A percentile compares a stretch with the other conserved stretches of the same genome.
Evolutionary conservation across 1,140 invertebrate species (phyloP).

Genomic region (Chrysomallon squamiferum): DNA sequence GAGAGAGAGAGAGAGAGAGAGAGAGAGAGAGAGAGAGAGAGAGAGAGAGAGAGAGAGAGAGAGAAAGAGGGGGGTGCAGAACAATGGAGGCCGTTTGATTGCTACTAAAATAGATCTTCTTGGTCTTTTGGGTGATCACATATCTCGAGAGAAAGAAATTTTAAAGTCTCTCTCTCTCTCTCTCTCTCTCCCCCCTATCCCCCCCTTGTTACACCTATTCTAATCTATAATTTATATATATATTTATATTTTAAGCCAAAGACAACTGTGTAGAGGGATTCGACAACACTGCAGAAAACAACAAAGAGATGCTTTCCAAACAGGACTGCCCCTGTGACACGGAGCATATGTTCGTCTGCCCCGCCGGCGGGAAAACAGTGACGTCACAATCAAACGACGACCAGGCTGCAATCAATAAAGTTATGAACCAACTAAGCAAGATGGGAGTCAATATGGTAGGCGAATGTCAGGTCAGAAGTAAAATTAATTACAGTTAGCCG

Average conservation of each 20-base stretch:
- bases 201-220: neutral
- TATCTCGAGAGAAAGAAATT: too few species aligned
- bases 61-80: too few species aligned
- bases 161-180: too few species aligned
- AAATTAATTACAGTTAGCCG: neutral
- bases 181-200: neutral
- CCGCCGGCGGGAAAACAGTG: conserved; percentile 58
- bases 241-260: conserved; percentile 69
- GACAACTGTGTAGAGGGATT: conserved; percentile 92
- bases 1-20: too few species aligned
- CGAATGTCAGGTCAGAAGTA: too few species aligned
- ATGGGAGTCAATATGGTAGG: conserved; percentile 6
- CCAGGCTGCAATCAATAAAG: conserved; percentile 22
- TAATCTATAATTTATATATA: neutral
- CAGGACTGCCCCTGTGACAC: conserved; percentile 98
- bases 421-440: conserved; percentile 28
- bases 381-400: conserved; percentile 37
- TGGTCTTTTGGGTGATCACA: too few species aligned
- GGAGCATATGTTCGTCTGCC: conserved; percentile 98
- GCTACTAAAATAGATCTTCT: too few species aligned
- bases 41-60: too few species aligned
- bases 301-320: conserved; percentile 76
- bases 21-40: too few species aligned
- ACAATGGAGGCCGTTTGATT: too few species aligned
- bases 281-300: conserved; percentile 95